A percentile compares a stretch with the other conserved stretches of the same genome.
Conservation (phyloP, 2,113 vertebrate genomes). For the Heliornis fulica region DNA sequence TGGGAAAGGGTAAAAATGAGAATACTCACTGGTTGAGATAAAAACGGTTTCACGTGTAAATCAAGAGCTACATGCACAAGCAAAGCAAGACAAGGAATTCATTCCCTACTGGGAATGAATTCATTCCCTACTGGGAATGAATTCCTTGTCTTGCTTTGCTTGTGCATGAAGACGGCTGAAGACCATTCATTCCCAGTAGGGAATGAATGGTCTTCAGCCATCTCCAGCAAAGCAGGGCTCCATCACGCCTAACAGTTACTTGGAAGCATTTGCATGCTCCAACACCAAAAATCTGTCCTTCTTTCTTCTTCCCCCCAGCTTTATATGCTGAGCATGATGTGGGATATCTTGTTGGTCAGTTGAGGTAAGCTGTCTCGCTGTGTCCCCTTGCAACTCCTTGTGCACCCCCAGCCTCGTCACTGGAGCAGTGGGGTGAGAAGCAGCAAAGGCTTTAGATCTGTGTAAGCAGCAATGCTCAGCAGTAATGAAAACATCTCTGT, state of each 20-base stretch:
- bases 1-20: neutral
- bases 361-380: neutral
- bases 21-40: neutral
- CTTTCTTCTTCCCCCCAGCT: neutral
- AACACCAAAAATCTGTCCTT: rapidly evolving
- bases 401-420: neutral
- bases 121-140: too few species aligned
- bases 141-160: too few species aligned
- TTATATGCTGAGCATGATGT: neutral
- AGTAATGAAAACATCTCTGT: neutral
- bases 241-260: rapidly evolving
- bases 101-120: too few species aligned
- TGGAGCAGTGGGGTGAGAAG: neutral
- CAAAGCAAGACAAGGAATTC: neutral
- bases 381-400: neutral
- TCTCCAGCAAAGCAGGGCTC: neutral
- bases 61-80: neutral
- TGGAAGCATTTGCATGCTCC: too few species aligned
- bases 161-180: too few species aligned
- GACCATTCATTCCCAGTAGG: too few species aligned
- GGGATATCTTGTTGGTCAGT: rapidly evolving
- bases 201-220: too few species aligned
- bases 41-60: neutral
- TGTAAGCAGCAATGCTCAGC: neutral
- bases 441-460: neutral